Evolutionary conservation across 2,888 invertebrate genomes (phyloP).

Genomic region (Biston stratarius): DNA sequence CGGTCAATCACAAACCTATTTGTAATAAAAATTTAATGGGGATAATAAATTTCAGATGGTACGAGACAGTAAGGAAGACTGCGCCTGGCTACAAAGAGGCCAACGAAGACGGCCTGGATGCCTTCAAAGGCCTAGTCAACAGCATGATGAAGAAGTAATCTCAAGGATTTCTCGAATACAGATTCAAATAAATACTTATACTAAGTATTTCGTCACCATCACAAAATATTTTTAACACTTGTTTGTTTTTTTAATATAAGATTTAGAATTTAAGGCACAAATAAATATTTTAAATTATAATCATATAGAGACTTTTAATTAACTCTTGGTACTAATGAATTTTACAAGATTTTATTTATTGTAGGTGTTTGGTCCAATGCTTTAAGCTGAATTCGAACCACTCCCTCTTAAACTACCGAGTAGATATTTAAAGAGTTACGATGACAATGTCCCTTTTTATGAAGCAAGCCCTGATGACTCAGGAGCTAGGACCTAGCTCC

Average conservation of each 20-base stretch:
- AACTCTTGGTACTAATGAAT: too few species aligned
- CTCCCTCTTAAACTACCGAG: too few species aligned
- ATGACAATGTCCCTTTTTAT: too few species aligned
- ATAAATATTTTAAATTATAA: slow-evolving; percentile 55
- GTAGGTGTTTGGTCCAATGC: too few species aligned
- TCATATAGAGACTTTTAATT: too few species aligned
- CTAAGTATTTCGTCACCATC: slow-evolving; percentile 38
- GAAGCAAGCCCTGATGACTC: too few species aligned
- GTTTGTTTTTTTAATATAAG: slow-evolving; percentile 55
- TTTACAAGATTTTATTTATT: too few species aligned
- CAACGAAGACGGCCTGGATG: slow-evolving; percentile 85
- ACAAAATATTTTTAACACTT: slow-evolving; percentile 56
- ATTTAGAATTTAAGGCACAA: slow-evolving; percentile 71
- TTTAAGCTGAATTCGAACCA: too few species aligned
- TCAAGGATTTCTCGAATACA: slow-evolving; percentile 21
- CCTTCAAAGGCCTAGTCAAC: slow-evolving; percentile 82
- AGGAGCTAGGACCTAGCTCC: too few species aligned
- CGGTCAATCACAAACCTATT: too few species aligned
- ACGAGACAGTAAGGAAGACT: slow-evolving; percentile 73
- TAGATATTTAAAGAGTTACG: too few species aligned
- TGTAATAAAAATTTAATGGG: neutral
- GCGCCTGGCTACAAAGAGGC: slow-evolving; percentile 84
- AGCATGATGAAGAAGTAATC: slow-evolving; percentile 76
- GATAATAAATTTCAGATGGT: slow-evolving; percentile 64
- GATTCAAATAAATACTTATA: slow-evolving; percentile 36